These are phyloP conservation scores for Paradoxurus hermaphroditus DNA, from an alignment of 2,113 vertebrate genomes.

Conservation along the genomic window DNA sequence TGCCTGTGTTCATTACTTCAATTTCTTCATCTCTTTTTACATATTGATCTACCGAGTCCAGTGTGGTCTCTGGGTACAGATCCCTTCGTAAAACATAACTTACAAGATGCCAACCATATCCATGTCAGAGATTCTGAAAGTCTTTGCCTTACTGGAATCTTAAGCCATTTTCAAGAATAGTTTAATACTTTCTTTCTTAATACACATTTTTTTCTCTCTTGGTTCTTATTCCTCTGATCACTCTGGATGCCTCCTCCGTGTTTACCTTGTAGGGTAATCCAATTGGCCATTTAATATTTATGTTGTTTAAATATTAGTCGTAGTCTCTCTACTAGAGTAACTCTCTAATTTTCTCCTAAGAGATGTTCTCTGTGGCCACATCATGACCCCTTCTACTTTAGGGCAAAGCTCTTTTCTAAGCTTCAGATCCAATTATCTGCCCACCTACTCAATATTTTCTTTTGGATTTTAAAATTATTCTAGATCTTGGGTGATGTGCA, in stretches of 20 bases:
- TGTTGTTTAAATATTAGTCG: background rate
- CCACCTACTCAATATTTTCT: background rate
- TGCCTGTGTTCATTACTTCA: background rate
- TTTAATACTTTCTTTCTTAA: background rate
- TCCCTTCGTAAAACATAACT: background rate
- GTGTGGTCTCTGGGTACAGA: too few relatives aligned
- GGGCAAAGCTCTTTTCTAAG: background rate
- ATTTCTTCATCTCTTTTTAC: background rate
- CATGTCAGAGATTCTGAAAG: background rate
- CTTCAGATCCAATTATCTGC: background rate
- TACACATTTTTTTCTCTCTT: background rate
- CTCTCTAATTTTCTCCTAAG: background rate
- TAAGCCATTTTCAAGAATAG: background rate
- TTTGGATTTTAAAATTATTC: background rate
- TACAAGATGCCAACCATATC: too few relatives aligned
- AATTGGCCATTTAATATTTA: background rate
- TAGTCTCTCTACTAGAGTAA: background rate
- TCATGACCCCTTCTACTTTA: background rate
- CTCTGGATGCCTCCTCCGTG: background rate
- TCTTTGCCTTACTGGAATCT: background rate
- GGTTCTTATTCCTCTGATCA: background rate
- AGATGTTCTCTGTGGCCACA: too few relatives aligned
- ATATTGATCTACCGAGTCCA: rapidly evolving
- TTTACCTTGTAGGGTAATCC: background rate
- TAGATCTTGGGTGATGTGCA: background rate